phyloP scores from a whole-genome alignment of 2,797 vertebrate genomes.

The Poecilia gillii region DNA sequence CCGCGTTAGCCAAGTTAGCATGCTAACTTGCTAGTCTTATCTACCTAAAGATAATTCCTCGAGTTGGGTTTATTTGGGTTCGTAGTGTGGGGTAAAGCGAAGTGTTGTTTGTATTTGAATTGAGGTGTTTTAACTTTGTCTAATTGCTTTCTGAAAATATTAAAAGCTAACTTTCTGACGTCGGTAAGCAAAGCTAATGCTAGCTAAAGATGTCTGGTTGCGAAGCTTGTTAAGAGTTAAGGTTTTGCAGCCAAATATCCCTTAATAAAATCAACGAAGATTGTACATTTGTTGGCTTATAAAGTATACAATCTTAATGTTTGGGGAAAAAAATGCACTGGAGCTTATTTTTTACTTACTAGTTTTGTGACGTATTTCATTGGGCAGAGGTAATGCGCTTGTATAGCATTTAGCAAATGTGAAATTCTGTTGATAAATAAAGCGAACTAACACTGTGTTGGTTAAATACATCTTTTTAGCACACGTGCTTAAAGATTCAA shows the following conservation, averaged over 20 bases:
- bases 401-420: slow-evolving; percentile 48
- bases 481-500: neutral
- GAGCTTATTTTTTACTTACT: neutral
- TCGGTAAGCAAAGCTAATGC: slow-evolving; percentile 43
- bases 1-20: slow-evolving; percentile 54
- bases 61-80: slow-evolving; percentile 11
- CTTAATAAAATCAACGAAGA: neutral
- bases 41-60: slow-evolving; percentile 7
- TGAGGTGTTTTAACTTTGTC: neutral
- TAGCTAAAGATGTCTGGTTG: slow-evolving; percentile 38
- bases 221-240: slow-evolving; percentile 16
- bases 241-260: slow-evolving; percentile 25
- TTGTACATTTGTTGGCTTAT: accelerated
- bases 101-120: neutral
- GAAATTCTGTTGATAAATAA: slow-evolving; percentile 23
- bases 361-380: neutral
- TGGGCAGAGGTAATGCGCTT: slow-evolving; percentile 28
- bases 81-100: neutral
- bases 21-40: slow-evolving; percentile 56
- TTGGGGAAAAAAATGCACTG: neutral
- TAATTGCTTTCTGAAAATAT: neutral
- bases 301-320: too few relatives aligned
- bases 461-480: neutral
- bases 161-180: neutral
- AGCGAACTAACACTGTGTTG: neutral